These are phyloP conservation scores for Lophius americanus DNA, from an alignment of 2,797 vertebrate species.

Conservation along the genomic window DNA sequence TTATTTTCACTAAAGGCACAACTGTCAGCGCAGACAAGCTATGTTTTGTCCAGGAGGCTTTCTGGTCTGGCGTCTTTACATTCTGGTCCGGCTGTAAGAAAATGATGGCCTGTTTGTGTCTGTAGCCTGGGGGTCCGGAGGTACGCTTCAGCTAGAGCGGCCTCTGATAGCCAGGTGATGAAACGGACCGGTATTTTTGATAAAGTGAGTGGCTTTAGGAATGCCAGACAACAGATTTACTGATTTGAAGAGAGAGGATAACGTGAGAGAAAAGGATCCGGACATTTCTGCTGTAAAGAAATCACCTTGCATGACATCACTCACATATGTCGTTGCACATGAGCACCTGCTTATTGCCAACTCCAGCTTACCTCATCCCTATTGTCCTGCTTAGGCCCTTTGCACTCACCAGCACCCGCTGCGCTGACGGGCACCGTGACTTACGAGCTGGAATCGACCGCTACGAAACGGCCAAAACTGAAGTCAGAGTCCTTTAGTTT, in stretches of 20 bases:
- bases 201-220: conserved; percentile 25
- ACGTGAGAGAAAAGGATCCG: conserved; percentile 8
- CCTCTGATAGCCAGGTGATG: conserved; percentile 11
- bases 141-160: conserved; percentile 8
- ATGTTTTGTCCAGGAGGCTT: neutral
- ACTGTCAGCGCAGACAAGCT: conserved; percentile 4
- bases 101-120: conserved; percentile 13
- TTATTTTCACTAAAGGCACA: conserved; percentile 4
- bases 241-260: conserved; percentile 9
- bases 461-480: neutral
- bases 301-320: conserved; percentile 62
- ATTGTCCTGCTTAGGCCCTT: conserved; percentile 30
- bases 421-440: neutral
- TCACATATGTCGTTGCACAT: conserved; percentile 55
- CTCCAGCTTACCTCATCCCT: conserved; percentile 47
- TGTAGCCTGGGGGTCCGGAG: conserved; percentile 2
- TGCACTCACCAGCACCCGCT: conserved; percentile 54
- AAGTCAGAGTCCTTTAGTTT: conserved; percentile 7
- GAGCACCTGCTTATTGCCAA: conserved; percentile 57
- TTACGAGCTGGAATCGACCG: conserved; percentile 13
- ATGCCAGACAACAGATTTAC: conserved; percentile 55
- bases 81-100: conserved; percentile 8
- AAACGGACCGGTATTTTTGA: conserved; percentile 9
- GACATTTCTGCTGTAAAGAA: conserved; percentile 40
- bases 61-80: conserved; percentile 7